Evolutionary conservation across 1,140 invertebrate genomes (phyloP).

Genomic region (Aphis gossypii): DNA sequence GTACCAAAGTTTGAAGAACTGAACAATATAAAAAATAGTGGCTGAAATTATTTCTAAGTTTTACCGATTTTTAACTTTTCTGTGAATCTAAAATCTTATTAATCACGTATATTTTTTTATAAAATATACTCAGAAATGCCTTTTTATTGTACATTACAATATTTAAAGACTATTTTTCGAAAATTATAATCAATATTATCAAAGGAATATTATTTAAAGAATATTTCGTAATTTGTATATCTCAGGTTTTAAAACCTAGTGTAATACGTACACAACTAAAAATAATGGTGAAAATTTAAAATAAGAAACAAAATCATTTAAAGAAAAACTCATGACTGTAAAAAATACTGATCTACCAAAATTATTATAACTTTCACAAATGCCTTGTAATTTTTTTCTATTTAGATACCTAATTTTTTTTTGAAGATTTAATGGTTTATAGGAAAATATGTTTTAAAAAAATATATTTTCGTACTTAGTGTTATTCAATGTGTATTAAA

Average conservation of each 20-base stretch:
- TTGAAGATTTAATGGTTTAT: neutral
- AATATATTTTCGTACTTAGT: neutral
- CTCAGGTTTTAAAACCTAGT: neutral
- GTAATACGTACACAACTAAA: neutral
- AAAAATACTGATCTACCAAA: neutral
- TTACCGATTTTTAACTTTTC: neutral
- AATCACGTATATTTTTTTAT: neutral
- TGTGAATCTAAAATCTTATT: neutral
- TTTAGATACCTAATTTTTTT: neutral
- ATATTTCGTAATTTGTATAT: neutral
- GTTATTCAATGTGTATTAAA: neutral
- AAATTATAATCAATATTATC: neutral
- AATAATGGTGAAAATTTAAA: too few species aligned
- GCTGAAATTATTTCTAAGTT: neutral
- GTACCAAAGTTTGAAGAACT: neutral
- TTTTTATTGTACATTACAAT: neutral
- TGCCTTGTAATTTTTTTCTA: too few species aligned
- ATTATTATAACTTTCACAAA: too few species aligned
- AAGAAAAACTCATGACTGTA: neutral
- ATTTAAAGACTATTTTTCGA: neutral
- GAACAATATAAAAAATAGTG: neutral
- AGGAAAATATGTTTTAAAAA: neutral
- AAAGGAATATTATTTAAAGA: neutral
- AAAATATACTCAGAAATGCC: neutral
- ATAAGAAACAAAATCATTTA: neutral